Evolutionary conservation across 23 tunicate species (phyloP).

Genomic region (Clavelina lepadiformis): DNA sequence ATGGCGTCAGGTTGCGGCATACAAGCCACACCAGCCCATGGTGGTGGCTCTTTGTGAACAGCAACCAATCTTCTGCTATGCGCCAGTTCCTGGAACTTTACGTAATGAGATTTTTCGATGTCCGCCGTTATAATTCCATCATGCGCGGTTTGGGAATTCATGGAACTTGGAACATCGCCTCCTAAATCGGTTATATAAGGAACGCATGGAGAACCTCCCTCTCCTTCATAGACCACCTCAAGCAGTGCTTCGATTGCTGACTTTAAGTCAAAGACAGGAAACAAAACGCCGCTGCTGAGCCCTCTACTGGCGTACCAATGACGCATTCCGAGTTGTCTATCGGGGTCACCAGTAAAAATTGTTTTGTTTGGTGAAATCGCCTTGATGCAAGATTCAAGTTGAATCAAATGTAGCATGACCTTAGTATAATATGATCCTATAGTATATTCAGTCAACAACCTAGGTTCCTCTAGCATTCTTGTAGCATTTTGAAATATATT

Average conservation of each 20-base stretch:
- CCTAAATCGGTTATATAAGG: conserved; percentile 21
- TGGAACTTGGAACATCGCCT: neutral
- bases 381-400: conserved; percentile 46
- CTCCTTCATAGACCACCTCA: conserved; percentile 68
- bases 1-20: conserved; percentile 14
- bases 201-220: conserved; percentile 50
- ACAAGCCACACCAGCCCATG: conserved; percentile 18
- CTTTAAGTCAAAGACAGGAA: conserved; percentile 28
- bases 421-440: conserved; percentile 55
- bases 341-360: conserved; percentile 40
- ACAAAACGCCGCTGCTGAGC: conserved; percentile 6
- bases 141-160: too few relatives aligned
- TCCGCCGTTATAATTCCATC: too few relatives aligned
- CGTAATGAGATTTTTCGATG: conserved; percentile 47
- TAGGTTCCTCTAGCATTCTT: conserved; percentile 24
- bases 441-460: conserved; percentile 27
- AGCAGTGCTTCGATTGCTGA: conserved; percentile 57
- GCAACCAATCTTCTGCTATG: conserved; percentile 21
- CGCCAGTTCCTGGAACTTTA: conserved; percentile 48
- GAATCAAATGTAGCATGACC: conserved; percentile 29
- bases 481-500: too few relatives aligned
- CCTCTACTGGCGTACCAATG: conserved; percentile 54
- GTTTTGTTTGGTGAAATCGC: conserved; percentile 8
- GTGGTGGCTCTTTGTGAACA: conserved; percentile 7
- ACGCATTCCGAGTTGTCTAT: conserved; percentile 19